phyloP scores from a whole-genome alignment of 2,888 invertebrate species.

The Drosophila limbata region DNA sequence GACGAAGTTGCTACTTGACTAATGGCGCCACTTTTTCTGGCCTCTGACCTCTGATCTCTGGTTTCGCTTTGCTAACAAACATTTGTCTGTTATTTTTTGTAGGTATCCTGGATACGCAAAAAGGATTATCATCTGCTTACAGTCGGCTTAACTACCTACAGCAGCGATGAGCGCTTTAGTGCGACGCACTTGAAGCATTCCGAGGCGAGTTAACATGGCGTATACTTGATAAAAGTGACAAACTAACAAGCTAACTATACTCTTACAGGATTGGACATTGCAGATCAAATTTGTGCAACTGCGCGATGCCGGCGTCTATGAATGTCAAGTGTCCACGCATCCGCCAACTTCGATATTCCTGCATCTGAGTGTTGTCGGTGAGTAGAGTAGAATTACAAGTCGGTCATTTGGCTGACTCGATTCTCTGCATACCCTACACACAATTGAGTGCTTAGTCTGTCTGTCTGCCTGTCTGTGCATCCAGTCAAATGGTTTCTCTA shows the following conservation, averaged over 20 bases:
- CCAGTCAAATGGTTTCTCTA: slow-evolving; percentile 18
- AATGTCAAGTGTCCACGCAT: slow-evolving; percentile 96
- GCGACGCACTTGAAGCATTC: slow-evolving; percentile 94
- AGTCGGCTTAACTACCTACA: slow-evolving; percentile 94
- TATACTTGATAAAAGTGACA: slow-evolving; percentile 40
- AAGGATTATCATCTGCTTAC: slow-evolving; percentile 94
- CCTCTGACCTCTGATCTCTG: slow-evolving; percentile 1
- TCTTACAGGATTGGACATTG: slow-evolving; percentile 93
- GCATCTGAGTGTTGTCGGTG: slow-evolving; percentile 94
- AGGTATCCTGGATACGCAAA: slow-evolving; percentile 95
- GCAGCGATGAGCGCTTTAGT: slow-evolving; percentile 94
- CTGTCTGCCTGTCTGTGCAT: slow-evolving; percentile 16
- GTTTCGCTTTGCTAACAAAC: slow-evolving; percentile 9
- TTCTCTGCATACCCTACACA: slow-evolving; percentile 4
- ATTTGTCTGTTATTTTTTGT: slow-evolving; percentile 56
- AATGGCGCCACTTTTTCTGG: slow-evolving; percentile 56
- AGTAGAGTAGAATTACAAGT: slow-evolving; percentile 84
- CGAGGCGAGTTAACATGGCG: slow-evolving; percentile 87
- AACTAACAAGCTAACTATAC: no score
- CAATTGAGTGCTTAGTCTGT: slow-evolving; percentile 14
- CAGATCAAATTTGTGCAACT: slow-evolving; percentile 95
- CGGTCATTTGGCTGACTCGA: neutral
- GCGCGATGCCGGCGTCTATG: slow-evolving; percentile 94
- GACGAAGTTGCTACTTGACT: slow-evolving; percentile 54
- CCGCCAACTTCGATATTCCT: slow-evolving; percentile 96